Evolutionary conservation across 2,888 invertebrate species (phyloP), one percentile per base, ranked within the genome.

Genomic region (Sesamia inferens): DNA sequence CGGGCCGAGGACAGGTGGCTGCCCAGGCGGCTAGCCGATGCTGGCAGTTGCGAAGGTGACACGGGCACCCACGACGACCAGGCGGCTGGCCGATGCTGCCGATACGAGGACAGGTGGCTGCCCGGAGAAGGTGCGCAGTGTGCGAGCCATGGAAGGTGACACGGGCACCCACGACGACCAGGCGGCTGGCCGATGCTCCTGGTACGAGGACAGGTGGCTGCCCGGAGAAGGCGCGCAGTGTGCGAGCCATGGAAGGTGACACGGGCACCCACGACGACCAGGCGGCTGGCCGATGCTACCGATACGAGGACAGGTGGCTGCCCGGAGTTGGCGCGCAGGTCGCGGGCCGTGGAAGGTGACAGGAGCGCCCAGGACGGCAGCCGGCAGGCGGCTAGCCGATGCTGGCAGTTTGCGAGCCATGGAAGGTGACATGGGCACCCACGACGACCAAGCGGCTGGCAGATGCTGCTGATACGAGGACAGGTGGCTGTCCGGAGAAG

Each of bases 361-460:
- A 31, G 2, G 31, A 31, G 31, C 31, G 31, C 31, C 31, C 31
- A 31, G 2, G 31, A 31, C 31, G 31, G 31, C 31, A 31, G 31
- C 2, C 31, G 31, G 2, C 31, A 31, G 31, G 31, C 31, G 31
- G 2, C 31, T 31, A 44, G 66, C 42, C 47, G 66, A 31, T 31
- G 14, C 39, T n/a, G 54, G 44, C 58, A 54, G 44, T 55, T 31
- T 0, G 16, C 22, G 22, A 13, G 1, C 22, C 55, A 3, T 31
- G 31, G 31, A 31, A 31, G 31, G 31, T 31, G 31, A 31, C 31
- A 31, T n/a, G 42, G 48, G 57, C 47, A 19, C 19, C 74, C 2
- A 14, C 31, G 44, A 63, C 8, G 39, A 55, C 63, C 44, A 63
- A n/a, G 39, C 39, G 39, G 76, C 73, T 24, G 39, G 74, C 42